phyloP scores from a whole-genome alignment of 2,797 vertebrate genomes.

The Hemibagrus guttatus region DNA sequence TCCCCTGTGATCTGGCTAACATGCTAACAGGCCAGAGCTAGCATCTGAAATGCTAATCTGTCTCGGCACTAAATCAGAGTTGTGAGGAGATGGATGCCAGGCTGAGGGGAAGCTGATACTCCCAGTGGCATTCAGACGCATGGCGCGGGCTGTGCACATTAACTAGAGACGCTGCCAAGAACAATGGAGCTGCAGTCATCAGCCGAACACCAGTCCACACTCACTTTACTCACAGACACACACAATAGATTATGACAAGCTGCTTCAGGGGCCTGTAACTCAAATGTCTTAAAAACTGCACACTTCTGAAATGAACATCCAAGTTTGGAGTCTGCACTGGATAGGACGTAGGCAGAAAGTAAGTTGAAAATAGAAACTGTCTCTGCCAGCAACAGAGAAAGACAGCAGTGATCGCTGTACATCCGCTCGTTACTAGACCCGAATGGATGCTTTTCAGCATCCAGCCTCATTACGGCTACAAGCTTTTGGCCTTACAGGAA shows the following conservation, averaged over 20 bases:
- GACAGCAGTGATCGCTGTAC: background rate
- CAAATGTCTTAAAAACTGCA: conserved; percentile 26
- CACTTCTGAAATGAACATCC: conserved; percentile 1
- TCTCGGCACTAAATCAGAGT: conserved; percentile 39
- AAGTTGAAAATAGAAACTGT: background rate
- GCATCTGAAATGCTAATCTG: conserved; percentile 46
- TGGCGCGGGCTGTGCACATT: conserved; percentile 31
- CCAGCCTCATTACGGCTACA: background rate
- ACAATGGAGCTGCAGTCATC: conserved; percentile 39
- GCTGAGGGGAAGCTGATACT: conserved; percentile 45
- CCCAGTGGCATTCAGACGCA: conserved; percentile 33
- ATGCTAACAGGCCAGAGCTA: conserved; percentile 33
- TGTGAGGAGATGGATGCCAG: conserved; percentile 39
- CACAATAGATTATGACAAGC: conserved; percentile 34
- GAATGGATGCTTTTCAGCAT: background rate
- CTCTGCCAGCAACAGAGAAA: background rate
- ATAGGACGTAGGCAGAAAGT: background rate
- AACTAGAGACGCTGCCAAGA: conserved; percentile 49
- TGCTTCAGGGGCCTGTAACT: background rate
- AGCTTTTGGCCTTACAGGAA: background rate
- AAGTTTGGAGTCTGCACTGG: background rate
- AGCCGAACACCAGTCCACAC: conserved; percentile 29
- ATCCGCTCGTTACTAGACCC: background rate
- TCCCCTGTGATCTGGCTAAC: conserved; percentile 35
- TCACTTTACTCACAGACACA: conserved; percentile 30